These are phyloP conservation scores for Nematolebias whitei DNA, from an alignment of 2,113 vertebrate genomes.

Conservation along the genomic window DNA sequence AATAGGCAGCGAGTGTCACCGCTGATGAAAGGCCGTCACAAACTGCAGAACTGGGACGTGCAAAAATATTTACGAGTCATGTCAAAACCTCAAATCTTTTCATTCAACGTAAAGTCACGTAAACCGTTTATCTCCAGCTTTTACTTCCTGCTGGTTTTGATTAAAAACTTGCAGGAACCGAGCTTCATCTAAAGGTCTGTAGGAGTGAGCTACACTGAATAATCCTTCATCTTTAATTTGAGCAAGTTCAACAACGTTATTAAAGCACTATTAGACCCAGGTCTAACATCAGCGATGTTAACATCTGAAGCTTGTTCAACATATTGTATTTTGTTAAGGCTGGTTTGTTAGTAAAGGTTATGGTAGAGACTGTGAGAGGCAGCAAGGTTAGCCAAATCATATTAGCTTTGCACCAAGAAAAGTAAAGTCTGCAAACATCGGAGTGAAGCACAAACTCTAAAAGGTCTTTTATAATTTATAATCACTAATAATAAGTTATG, in stretches of 20 bases:
- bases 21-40: too few species aligned
- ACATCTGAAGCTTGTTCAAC: conserved; percentile 37
- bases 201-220: too few species aligned
- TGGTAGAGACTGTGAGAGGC: conserved; percentile 42
- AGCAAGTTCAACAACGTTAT: neutral
- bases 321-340: conserved; percentile 29
- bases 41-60: too few species aligned
- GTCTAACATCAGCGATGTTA: conserved; percentile 37
- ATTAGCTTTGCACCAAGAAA: conserved; percentile 4
- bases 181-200: too few species aligned
- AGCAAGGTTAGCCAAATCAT: conserved; percentile 44
- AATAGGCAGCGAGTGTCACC: too few species aligned
- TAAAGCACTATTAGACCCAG: conserved; percentile 34
- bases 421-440: conserved; percentile 3
- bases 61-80: too few species aligned
- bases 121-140: too few species aligned
- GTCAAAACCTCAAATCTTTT: too few species aligned
- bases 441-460: neutral
- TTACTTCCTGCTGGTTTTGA: too few species aligned
- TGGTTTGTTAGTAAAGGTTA: conserved; percentile 66
- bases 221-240: neutral
- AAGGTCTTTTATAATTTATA: neutral
- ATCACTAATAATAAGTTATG: too few species aligned
- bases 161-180: too few species aligned
- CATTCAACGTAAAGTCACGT: too few species aligned